These are phyloP conservation scores for Sminthurinus aureus DNA, from an alignment of 2,888 invertebrate genomes.

Conservation along the genomic window DNA sequence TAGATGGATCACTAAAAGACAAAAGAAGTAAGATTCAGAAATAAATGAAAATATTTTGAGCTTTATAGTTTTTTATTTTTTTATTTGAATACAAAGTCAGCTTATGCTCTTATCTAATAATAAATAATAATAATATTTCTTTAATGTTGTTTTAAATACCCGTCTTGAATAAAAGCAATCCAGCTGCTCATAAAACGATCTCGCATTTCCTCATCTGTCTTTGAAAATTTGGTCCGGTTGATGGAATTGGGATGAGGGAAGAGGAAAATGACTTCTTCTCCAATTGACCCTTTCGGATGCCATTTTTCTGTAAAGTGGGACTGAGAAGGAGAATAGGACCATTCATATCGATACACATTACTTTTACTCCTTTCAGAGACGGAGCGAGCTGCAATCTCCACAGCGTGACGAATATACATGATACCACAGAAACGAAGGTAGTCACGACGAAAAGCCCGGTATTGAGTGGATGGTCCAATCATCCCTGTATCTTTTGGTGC, in stretches of 20 bases:
- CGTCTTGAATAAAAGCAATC: slow-evolving; percentile 54
- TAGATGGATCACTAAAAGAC: neutral
- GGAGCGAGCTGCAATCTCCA: slow-evolving; percentile 46
- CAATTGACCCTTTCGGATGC: slow-evolving; percentile 55
- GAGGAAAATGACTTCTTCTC: slow-evolving; percentile 57
- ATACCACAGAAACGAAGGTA: slow-evolving; percentile 55
- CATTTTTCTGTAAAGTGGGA: slow-evolving; percentile 52
- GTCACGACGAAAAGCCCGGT: neutral
- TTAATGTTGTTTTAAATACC: slow-evolving; percentile 43
- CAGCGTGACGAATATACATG: slow-evolving; percentile 49
- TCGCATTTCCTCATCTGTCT: slow-evolving; percentile 39
- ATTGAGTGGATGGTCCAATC: neutral
- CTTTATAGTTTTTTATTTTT: neutral
- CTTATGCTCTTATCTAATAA: too few species aligned
- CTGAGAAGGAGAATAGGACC: slow-evolving; percentile 59
- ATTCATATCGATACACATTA: slow-evolving; percentile 59
- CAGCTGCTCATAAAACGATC: slow-evolving; percentile 46
- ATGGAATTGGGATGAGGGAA: slow-evolving; percentile 55
- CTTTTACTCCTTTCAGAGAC: slow-evolving; percentile 39
- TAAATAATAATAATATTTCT: too few species aligned
- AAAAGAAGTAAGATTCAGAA: neutral
- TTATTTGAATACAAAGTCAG: too few species aligned
- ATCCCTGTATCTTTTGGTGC: neutral
- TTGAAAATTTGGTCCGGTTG: slow-evolving; percentile 13
- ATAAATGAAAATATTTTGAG: neutral